A percentile compares a stretch with the other conserved stretches of the same genome.
Evolutionary conservation across 2,888 invertebrate species (phyloP).

Genomic region (Ectemnius continuus): DNA sequence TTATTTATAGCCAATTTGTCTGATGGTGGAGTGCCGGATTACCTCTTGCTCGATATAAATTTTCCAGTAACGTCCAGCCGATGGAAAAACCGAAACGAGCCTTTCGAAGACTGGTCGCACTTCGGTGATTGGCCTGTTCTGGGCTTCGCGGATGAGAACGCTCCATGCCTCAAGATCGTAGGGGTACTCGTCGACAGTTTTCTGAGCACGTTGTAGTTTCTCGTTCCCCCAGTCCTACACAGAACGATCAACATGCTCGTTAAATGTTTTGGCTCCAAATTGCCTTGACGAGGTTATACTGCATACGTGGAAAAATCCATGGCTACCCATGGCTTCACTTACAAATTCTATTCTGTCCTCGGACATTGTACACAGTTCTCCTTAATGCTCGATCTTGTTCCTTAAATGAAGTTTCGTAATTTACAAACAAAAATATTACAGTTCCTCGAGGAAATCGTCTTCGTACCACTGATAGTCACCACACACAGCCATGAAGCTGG

Average conservation of each 20-base stretch:
- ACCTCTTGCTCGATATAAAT: slow-evolving; percentile 99
- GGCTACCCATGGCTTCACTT: slow-evolving; percentile 45
- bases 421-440: slow-evolving; percentile 7
- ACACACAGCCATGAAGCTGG: not conserved
- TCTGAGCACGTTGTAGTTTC: slow-evolving; percentile 88
- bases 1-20: not conserved
- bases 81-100: slow-evolving; percentile 95
- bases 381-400: not conserved
- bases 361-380: slow-evolving; percentile 52
- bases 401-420: slow-evolving; percentile 20
- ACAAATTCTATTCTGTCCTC: slow-evolving; percentile 69
- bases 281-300: not conserved
- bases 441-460: not conserved
- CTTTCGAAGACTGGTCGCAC: slow-evolving; percentile 96
- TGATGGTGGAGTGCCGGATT: slow-evolving; percentile 54
- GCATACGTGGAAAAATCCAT: not conserved
- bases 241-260: not conserved
- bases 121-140: slow-evolving; percentile 91
- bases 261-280: not conserved
- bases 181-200: slow-evolving; percentile 91
- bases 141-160: slow-evolving; percentile 94
- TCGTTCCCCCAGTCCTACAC: slow-evolving; percentile 93
- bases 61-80: slow-evolving; percentile 98
- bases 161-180: slow-evolving; percentile 99
- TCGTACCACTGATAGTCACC: not conserved